Evolutionary conservation across 2,888 invertebrate genomes (phyloP), one percentile per base, ranked within the genome.

Genomic region (Noctuana brunneofusca): DNA sequence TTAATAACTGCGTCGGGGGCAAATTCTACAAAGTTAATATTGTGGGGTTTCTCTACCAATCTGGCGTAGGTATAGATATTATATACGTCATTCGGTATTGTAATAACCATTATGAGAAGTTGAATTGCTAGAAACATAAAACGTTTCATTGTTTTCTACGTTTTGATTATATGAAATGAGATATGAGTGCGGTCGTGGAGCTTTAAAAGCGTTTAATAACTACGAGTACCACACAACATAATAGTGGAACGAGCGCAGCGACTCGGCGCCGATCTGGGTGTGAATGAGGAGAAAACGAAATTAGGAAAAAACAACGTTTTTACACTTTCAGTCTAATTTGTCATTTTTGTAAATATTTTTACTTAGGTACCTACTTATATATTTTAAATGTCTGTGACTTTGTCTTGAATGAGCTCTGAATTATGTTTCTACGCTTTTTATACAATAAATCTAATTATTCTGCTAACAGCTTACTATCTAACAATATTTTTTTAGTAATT

Each of bases 131-230:
- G 52, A 49, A 24, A 35, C 18, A 52, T 52, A 41, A 58, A 50
- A 18, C 27, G 30, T 53, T 59, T 24, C 14, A 46, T 53, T 53
- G 59, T 59, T 53, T 46, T 43, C 30, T 22, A 12, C 43, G 54
- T 60, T 35, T 60, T 54, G 54, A 35, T 60, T 35, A 38, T 48
- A 27, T 48, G 60, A 54, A 59, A 60, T 54, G 60, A 54, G 60
- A 60, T 54, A 54, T 54, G 60, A 60, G 54, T 54, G 35, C 22
- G 60, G 35, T 60, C 38, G 60, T 24, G 24, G 48, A 35, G 54
- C 60, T 54, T 24, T 54, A 30, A 48, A 60, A 60, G 53, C 54
- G 8, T 60, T 54, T 60, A 55, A 62, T 62, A 55, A 62, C 49
- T 55, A n/a, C n/a, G n/a, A n/a, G n/a, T 50, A 9, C 41, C 41